Evolutionary conservation across 2,113 vertebrate species (phyloP), one percentile per base, ranked within the genome.

Genomic region (Piprites chloris): DNA sequence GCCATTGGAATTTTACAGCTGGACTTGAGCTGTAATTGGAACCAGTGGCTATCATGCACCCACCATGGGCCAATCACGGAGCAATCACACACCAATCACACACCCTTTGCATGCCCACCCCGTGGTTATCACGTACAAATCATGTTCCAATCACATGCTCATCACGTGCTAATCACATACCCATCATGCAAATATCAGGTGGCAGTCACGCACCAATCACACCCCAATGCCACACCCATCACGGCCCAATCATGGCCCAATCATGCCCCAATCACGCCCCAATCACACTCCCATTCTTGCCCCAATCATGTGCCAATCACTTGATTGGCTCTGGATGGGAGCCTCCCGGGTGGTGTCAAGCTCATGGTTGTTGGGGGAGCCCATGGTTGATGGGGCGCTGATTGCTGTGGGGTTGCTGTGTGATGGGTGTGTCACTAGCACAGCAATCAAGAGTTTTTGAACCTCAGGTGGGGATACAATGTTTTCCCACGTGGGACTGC

Each of bases 1-100:
- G 88, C 76, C 58, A 39, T 68, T 90, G 95, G 92, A 97, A 96
- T 97, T 96, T 82, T 92, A 71, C 90, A 96, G 90, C 93, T 96
- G 90, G 91, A 68, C 69, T 96, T 33, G 18, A 83, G 76, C 86
- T 85, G 9, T 94, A 95, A 95, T 93, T 87, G 84, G 80, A 95
- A 95, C 58, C 90, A 90, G 65, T 14, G 27, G 19, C 80, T 50
- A n/a, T 24, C 49, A 11, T 27, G 42, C 12, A 9, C 42, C 35
- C 56, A 9, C 33, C 22, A 16, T 0, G 0, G 41, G 32, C 41
- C 41, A 41, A 19, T 20, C 61, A 30, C 4, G 2, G 37, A 63
- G 37, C 26, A 39, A 19, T 39, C 37, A 9, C 16, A 28, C 15
- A 62, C 12, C n/a, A 59, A 59, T 39, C 68, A 33, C 8, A 0